phyloP scores from a whole-genome alignment of 2,797 vertebrate genomes.

The Karalla daura region DNA sequence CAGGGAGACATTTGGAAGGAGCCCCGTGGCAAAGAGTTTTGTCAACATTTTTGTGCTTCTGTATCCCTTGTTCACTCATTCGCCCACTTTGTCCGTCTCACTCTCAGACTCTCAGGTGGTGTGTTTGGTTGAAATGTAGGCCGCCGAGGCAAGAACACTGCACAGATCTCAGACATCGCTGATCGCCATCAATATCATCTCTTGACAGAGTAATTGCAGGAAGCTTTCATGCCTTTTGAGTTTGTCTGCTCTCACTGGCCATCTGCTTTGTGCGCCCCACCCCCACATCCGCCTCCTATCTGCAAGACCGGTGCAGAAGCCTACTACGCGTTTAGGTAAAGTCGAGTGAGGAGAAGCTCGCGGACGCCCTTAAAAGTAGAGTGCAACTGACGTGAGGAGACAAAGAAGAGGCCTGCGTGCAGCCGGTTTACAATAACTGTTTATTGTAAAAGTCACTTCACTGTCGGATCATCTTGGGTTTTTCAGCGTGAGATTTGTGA shows the following conservation, averaged over 20 bases:
- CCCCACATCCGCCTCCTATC: slow-evolving; percentile 45
- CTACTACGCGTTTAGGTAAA: slow-evolving; percentile 33
- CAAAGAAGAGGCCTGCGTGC: neutral
- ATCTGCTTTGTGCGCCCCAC: slow-evolving; percentile 68
- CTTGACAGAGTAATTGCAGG: slow-evolving; percentile 80
- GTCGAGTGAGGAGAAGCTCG: neutral
- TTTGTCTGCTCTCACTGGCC: slow-evolving; percentile 76
- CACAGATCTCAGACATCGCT: slow-evolving; percentile 66
- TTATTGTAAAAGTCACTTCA: slow-evolving; percentile 4
- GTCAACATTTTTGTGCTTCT: slow-evolving; percentile 72
- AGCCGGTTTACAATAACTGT: neutral
- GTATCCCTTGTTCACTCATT: slow-evolving; percentile 57
- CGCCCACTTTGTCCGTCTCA: slow-evolving; percentile 31
- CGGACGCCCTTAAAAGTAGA: slow-evolving; percentile 6
- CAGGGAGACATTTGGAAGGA: slow-evolving; percentile 65
- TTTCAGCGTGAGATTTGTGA: slow-evolving; percentile 35
- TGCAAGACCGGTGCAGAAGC: slow-evolving; percentile 38
- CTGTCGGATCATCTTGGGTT: slow-evolving; percentile 6
- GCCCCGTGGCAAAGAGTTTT: slow-evolving; percentile 71
- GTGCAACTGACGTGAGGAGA: neutral
- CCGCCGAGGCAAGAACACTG: slow-evolving; percentile 60
- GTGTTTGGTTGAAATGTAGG: slow-evolving; percentile 58
- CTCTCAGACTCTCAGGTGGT: slow-evolving; percentile 23
- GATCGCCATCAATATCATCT: slow-evolving; percentile 72
- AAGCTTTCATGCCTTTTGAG: slow-evolving; percentile 81